Evolutionary conservation across 1,140 invertebrate species (phyloP), one percentile per base, ranked within the genome.

Genomic region (Orussus abietinus): DNA sequence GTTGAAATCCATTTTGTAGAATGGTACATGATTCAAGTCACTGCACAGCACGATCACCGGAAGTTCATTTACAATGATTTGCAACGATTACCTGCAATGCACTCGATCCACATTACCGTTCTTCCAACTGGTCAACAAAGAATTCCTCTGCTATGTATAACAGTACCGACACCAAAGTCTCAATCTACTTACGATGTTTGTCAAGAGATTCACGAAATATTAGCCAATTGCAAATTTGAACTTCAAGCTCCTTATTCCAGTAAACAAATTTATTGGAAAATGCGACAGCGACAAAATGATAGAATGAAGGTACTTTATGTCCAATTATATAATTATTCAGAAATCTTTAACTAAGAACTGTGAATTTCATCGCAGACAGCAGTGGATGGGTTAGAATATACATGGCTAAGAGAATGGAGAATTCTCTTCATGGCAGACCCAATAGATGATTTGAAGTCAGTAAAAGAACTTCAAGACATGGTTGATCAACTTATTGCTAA

Each of bases 341-440:
- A 7, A 15, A n/a, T 17, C 35, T 26, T 40, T 12, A 39, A 44
- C 41, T 34, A 28, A 35, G 6, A n/a, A 22, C 25, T 42, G 29
- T 42, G 18, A 31, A 25, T 44, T 44, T 19, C 9, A 42, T 75
- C 69, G 28, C 61, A 84, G 81, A 63, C 55, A 54, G 70, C 81
- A 6, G 69, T 82, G 20, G 62, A 72, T 12, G 71, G 74, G 40
- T 76, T 86, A 57, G 81, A 84, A 47, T 73, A 72, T 9, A 62
- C 74, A 19, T 84, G 81, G 81, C 63, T 86, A 2, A 75, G 77
- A 22, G 76, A 78, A 21, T 85, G 80, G 77, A 77, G 75, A 54
- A 64, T 78, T 34, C 52, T 84, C 30, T 70, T 85, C 25, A 68
- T 77, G 3, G 80, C 80, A 11, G 75, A 77, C 55, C 55, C 76